Conservation (phyloP, 2,888 invertebrate species). For the Epinotia demarniana region DNA sequence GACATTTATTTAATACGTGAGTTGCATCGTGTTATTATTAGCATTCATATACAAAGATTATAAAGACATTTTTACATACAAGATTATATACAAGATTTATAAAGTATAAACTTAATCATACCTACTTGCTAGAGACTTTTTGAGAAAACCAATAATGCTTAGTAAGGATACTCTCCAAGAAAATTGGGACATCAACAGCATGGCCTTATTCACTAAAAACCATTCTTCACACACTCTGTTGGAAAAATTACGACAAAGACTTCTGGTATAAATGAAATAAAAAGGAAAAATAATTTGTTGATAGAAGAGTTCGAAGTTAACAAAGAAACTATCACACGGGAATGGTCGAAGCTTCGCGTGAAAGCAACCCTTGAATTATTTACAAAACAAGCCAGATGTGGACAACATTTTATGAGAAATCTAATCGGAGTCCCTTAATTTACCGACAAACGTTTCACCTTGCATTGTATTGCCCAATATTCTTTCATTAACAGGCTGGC, state of each 20-base stretch:
- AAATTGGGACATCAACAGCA: slow-evolving; percentile 38
- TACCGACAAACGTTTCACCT: neutral
- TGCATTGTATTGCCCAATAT: too few relatives aligned
- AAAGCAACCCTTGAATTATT: slow-evolving; percentile 49
- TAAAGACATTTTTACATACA: too few relatives aligned
- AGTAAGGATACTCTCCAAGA: slow-evolving; percentile 30
- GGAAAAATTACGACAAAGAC: slow-evolving; percentile 41
- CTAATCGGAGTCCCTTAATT: neutral
- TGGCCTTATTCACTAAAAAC: slow-evolving; percentile 27
- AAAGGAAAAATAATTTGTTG: slow-evolving; percentile 57
- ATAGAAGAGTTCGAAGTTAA: slow-evolving; percentile 53
- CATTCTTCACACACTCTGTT: slow-evolving; percentile 34
- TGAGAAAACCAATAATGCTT: neutral
- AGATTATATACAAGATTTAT: too few relatives aligned
- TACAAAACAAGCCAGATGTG: slow-evolving; percentile 50
- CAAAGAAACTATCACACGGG: slow-evolving; percentile 52
- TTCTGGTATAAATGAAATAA: slow-evolving; percentile 41
- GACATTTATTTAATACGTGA: too few relatives aligned
- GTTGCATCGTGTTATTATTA: too few relatives aligned
- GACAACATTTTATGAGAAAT: slow-evolving; percentile 32
- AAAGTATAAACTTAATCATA: neutral
- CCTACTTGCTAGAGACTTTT: neutral
- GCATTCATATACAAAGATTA: neutral
- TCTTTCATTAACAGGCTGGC: too few relatives aligned
- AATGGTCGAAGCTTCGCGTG: slow-evolving; percentile 54